Conservation (phyloP, 2,113 vertebrate genomes). For the Phylloscopus trochilus region DNA sequence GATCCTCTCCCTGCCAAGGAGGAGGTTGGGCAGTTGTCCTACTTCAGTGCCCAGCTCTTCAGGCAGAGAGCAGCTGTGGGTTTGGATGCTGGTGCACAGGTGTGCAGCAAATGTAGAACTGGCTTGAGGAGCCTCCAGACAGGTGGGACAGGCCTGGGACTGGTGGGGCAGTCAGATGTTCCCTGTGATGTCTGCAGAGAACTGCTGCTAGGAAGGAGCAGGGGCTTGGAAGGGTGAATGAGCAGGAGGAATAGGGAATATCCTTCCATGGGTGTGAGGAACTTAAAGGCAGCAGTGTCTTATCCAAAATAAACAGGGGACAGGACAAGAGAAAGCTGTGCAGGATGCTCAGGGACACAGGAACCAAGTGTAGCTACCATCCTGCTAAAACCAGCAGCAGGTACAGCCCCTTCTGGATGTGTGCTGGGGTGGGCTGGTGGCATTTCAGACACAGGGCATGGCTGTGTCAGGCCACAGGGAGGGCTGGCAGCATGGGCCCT, state of each 20-base stretch:
- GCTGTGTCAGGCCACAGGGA: not conserved
- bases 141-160: not conserved
- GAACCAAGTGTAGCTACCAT: too few species aligned
- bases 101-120: not conserved
- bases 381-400: not conserved
- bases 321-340: not conserved
- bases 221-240: not conserved
- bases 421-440: not conserved
- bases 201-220: not conserved
- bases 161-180: not conserved
- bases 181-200: not conserved
- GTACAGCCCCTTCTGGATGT: not conserved
- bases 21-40: not conserved
- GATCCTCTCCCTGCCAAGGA: not conserved
- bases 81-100: not conserved
- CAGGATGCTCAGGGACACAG: not conserved
- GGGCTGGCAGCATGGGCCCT: not conserved
- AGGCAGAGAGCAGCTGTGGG: not conserved
- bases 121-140: not conserved
- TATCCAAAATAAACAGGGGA: not conserved
- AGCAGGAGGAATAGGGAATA: not conserved
- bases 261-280: not conserved
- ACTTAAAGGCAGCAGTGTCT: not conserved
- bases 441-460: accelerated
- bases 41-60: not conserved